phyloP scores from a whole-genome alignment of 2,888 invertebrate species.

The Ectemnius lituratus region DNA sequence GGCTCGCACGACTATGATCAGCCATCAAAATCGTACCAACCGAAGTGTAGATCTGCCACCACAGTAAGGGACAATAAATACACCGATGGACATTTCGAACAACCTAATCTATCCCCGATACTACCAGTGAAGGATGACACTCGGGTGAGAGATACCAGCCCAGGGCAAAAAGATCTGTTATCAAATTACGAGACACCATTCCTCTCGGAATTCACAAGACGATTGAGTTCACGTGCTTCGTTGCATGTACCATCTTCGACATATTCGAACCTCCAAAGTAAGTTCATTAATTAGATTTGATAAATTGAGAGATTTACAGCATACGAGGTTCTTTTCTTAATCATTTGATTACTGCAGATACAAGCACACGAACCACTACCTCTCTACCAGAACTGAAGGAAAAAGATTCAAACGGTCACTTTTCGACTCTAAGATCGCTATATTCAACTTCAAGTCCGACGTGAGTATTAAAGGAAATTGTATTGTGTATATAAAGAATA shows the following conservation, averaged over 20 bases:
- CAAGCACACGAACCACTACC: conserved; percentile 53
- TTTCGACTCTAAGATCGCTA: conserved; percentile 67
- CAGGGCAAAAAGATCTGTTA: conserved; percentile 65
- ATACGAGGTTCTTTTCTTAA: no score
- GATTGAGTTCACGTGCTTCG: conserved; percentile 76
- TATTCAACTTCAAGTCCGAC: conserved; percentile 67
- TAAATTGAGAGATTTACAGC: no score
- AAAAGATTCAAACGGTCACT: conserved; percentile 74
- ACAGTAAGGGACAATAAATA: conserved; percentile 64
- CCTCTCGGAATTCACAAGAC: conserved; percentile 85
- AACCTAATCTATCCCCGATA: conserved; percentile 67
- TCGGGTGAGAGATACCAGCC: conserved; percentile 54
- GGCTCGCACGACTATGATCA: conserved; percentile 52
- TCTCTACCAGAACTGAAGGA: conserved; percentile 69
- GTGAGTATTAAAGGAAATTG: conserved; percentile 53
- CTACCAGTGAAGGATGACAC: conserved; percentile 57
- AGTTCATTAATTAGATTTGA: conserved; percentile 22
- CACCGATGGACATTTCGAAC: conserved; percentile 60
- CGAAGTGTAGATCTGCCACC: conserved; percentile 56
- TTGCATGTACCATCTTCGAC: conserved; percentile 61
- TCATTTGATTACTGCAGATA: conserved; percentile 14
- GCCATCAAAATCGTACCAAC: conserved; percentile 54
- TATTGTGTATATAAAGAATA: conserved; percentile 10
- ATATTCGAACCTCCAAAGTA: conserved; percentile 67
- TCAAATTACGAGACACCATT: conserved; percentile 83